Conservation (phyloP, 2,797 vertebrate species). For the Gymnodraco acuticeps region DNA sequence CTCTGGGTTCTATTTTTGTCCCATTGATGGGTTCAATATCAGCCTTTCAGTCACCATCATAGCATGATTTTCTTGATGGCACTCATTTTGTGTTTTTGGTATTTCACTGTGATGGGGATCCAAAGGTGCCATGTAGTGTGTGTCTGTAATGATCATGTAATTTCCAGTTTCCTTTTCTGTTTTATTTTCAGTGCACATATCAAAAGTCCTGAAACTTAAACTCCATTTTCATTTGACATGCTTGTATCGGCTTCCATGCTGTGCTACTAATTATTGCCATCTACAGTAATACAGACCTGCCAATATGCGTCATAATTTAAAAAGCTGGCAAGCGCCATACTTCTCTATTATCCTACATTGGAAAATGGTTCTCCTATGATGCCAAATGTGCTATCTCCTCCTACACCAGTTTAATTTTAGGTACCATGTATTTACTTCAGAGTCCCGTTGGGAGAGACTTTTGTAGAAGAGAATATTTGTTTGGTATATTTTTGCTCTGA, state of each 20-base stretch:
- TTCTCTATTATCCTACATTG: conserved; percentile 13
- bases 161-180: conserved; percentile 27
- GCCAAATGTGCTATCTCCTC: conserved; percentile 28
- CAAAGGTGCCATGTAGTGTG: conserved; percentile 38
- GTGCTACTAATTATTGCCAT: conserved; percentile 24
- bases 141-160: conserved; percentile 43
- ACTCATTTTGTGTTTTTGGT: conserved; percentile 47
- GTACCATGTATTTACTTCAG: conserved; percentile 29
- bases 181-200: background rate
- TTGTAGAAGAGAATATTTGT: conserved; percentile 22
- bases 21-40: background rate
- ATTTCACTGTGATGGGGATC: conserved; percentile 12
- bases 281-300: conserved; percentile 20
- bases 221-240: background rate
- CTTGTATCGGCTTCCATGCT: background rate
- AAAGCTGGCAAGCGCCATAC: conserved; percentile 10
- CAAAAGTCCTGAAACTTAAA: conserved; percentile 9
- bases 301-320: conserved; percentile 14
- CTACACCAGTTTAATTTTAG: conserved; percentile 40
- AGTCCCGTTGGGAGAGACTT: conserved; percentile 24
- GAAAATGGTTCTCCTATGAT: conserved; percentile 23
- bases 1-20: conserved; percentile 11
- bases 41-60: background rate
- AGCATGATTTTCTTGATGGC: conserved; percentile 30
- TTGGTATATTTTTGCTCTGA: conserved; percentile 14